These are phyloP conservation scores for Colostygia pectinataria DNA, from an alignment of 2,888 invertebrate genomes.

Conservation along the genomic window DNA sequence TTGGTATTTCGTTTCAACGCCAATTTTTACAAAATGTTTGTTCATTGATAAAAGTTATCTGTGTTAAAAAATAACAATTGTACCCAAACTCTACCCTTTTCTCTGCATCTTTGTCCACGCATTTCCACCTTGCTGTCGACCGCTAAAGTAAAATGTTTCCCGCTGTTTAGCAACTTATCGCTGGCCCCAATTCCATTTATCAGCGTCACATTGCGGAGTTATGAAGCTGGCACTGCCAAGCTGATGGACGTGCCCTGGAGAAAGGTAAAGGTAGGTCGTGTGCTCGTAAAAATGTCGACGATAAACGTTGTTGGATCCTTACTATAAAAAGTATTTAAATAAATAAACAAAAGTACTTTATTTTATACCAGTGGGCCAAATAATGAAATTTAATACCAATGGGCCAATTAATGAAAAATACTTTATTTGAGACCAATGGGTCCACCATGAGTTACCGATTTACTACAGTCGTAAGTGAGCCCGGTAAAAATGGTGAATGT, in stretches of 20 bases:
- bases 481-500: too few relatives aligned
- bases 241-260: slow-evolving; percentile 21
- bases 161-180: slow-evolving; percentile 26
- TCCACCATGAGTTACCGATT: too few relatives aligned
- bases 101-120: neutral
- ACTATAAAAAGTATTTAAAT: slow-evolving; percentile 1
- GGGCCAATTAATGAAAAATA: too few relatives aligned
- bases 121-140: slow-evolving; percentile 5
- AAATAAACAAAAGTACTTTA: too few relatives aligned
- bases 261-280: neutral
- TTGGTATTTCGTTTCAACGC: too few relatives aligned
- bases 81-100: slow-evolving; percentile 5
- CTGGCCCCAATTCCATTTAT: slow-evolving; percentile 32
- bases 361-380: too few relatives aligned
- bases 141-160: slow-evolving; percentile 21
- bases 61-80: neutral
- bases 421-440: too few relatives aligned
- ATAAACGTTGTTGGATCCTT: neutral
- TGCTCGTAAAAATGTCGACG: slow-evolving; percentile 30
- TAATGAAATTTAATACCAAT: too few relatives aligned
- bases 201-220: slow-evolving; percentile 33
- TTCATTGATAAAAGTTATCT: slow-evolving; percentile 5
- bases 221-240: slow-evolving; percentile 29
- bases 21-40: too few relatives aligned
- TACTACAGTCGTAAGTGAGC: too few relatives aligned